Percentiles rank a stretch among this genome's conserved stretches.
phyloP scores from a whole-genome alignment of 2,113 vertebrate genomes.

The Caranx ignobilis region DNA sequence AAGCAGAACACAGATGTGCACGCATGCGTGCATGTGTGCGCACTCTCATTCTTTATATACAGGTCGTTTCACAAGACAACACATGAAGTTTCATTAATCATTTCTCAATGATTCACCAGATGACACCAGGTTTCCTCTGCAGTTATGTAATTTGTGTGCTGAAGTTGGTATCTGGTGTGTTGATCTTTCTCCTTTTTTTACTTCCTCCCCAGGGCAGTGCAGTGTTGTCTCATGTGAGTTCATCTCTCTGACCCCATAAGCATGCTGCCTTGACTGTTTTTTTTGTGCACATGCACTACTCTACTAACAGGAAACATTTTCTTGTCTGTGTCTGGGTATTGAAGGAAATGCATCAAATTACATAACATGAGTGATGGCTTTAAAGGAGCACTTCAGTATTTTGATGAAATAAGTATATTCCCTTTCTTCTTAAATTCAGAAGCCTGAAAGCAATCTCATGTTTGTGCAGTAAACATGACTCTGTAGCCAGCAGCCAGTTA shows the following conservation, averaged over 20 bases:
- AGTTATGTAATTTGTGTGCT: slow-evolving; percentile 8
- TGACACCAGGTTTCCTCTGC: slow-evolving; percentile 39
- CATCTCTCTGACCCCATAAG: slow-evolving; percentile 26
- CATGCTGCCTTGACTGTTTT: slow-evolving; percentile 12
- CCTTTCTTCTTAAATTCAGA: not conserved
- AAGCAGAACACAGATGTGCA: not conserved
- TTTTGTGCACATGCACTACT: slow-evolving; percentile 1
- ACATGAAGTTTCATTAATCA: slow-evolving; percentile 16
- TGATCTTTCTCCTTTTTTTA: slow-evolving; percentile 42
- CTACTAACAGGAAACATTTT: slow-evolving; percentile 52
- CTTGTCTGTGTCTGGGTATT: slow-evolving; percentile 6
- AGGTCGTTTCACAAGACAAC: slow-evolving; percentile 14
- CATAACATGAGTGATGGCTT: not conserved
- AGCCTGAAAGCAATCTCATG: not conserved
- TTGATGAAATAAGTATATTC: not conserved
- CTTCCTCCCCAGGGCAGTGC: slow-evolving; percentile 70
- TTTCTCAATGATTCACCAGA: slow-evolving; percentile 1
- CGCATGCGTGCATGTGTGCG: not conserved
- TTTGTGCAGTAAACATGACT: not conserved
- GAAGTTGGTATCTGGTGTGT: slow-evolving; percentile 38
- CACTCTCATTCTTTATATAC: not conserved
- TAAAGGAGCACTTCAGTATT: not conserved
- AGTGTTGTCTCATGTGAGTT: slow-evolving; percentile 83
- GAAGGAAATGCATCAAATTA: not conserved
- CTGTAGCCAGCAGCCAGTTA: not conserved